Evolutionary conservation across 2,888 invertebrate species (phyloP).

Genomic region (Ophioninae sp.): DNA sequence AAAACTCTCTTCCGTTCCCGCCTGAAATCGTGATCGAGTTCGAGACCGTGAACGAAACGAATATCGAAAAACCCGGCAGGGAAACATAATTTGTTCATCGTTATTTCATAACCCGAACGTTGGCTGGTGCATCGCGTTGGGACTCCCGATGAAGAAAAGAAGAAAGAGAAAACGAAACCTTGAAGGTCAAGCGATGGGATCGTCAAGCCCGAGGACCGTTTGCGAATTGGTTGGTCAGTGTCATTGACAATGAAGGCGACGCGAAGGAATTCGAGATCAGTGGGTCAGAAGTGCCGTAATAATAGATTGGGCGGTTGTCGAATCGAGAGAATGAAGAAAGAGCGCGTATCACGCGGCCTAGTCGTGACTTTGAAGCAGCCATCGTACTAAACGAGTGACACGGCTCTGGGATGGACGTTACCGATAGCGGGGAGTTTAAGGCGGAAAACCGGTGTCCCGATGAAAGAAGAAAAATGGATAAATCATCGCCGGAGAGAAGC

Average conservation of each 20-base stretch:
- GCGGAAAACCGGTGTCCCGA: conserved; percentile 3
- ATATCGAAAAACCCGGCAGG: too few species aligned
- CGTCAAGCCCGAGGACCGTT: neutral
- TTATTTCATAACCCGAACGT: neutral
- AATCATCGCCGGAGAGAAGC: conserved; percentile 24
- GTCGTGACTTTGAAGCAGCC: conserved; percentile 4
- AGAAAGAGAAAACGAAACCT: neutral
- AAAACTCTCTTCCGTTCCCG: conserved; percentile 18
- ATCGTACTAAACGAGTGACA: neutral
- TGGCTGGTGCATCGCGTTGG: neutral
- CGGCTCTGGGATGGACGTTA: conserved; percentile 10
- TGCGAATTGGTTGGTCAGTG: neutral
- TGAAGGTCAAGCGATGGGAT: conserved; percentile 7
- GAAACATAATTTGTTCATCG: too few species aligned
- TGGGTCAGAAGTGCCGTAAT: conserved; percentile 37
- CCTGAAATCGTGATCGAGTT: conserved; percentile 43
- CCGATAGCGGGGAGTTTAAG: neutral
- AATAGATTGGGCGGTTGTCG: conserved; percentile 23
- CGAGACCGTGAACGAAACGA: neutral
- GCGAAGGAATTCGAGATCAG: conserved; percentile 16
- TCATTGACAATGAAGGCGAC: conserved; percentile 30
- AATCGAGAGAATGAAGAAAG: conserved; percentile 31
- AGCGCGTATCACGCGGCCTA: conserved; percentile 14
- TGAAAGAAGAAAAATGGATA: neutral
- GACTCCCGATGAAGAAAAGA: neutral